Base-by-base conservation (phyloP, 2,888 invertebrate species). In the Steinernema scapterisci region DNA sequence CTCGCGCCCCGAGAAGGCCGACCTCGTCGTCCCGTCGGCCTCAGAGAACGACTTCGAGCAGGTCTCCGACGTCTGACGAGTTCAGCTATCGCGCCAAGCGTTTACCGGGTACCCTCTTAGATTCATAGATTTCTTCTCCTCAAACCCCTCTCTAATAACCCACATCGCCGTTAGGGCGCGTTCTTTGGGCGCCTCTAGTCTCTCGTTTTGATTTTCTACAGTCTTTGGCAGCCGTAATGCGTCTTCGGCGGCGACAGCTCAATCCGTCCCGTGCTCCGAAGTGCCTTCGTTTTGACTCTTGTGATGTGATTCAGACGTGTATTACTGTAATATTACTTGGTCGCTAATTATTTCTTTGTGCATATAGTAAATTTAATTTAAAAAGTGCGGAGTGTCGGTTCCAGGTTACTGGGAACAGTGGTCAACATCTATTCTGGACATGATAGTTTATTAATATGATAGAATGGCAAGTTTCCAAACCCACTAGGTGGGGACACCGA, bases 31-130 rank as follows among this genome's bases (percentile, higher is more conserved):
- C 91, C 92, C 76, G 95, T 95, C 89, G 93, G 94, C 75, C 94
- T 94, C 44, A 88, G 93, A 93, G 89, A 95, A 95, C 90, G 95
- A 95, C 82, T 92, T 92, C 89, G 95, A 88, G 76, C 94, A 94
- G 90, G 92, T 92, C 51, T 86, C 85, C 21, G 87, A 87, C 70
- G 78, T 78, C 56, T 78, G 51, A 51, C 27, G 38, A 38, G 38
- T 38, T 9, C 63, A 43, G 7, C 70, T 5, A 3, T 70, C 38
- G 16, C 38, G 38, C 38, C 70, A 70, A 27, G 38, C 70, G 27
- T 54, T 13, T 54, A 25, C 54, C 54, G 54, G 54, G 54, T 54
- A 54, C 54, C 54, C 54, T 54, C 25, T 11, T 54, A 54, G 54
- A 16, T 54, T 23, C 25, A 25, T 54, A 54, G 54, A 54, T 54